Conservation (phyloP, 2,113 vertebrate species). For the Alces alces region DNA sequence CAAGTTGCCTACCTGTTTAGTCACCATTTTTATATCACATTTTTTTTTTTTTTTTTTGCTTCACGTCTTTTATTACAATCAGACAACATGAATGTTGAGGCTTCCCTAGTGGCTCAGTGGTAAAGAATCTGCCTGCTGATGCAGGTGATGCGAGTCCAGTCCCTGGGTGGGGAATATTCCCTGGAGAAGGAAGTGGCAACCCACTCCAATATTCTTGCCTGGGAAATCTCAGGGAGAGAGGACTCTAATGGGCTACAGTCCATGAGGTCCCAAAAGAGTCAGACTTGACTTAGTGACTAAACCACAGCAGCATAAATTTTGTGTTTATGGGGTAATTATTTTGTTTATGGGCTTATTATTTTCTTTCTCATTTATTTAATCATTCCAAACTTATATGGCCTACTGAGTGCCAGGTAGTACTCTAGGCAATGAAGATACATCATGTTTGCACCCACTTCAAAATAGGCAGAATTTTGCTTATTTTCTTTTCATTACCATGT, state of each 20-base stretch:
- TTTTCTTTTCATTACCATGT: not conserved
- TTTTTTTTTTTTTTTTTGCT: not conserved
- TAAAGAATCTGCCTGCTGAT: not conserved
- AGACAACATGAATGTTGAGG: not conserved
- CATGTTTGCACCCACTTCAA: not conserved
- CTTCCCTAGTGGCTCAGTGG: not conserved
- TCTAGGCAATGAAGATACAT: not conserved
- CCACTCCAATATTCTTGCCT: not conserved
- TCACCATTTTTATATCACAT: not conserved
- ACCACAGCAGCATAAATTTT: not conserved
- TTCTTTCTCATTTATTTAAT: not conserved
- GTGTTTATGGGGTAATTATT: not conserved
- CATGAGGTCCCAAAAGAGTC: not conserved
- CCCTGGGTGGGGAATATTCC: not conserved
- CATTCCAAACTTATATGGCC: not conserved
- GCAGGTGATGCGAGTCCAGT: rapidly evolving
- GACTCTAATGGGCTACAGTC: not conserved
- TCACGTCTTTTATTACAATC: not conserved
- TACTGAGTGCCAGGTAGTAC: not conserved
- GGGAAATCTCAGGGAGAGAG: not conserved
- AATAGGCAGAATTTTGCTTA: not conserved
- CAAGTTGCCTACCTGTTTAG: not conserved
- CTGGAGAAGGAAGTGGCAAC: not conserved
- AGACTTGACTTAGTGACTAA: not conserved
- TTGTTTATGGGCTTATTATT: not conserved